Evolutionary conservation across 2,888 invertebrate species (phyloP).

Genomic region (Folsomia manolachei): DNA sequence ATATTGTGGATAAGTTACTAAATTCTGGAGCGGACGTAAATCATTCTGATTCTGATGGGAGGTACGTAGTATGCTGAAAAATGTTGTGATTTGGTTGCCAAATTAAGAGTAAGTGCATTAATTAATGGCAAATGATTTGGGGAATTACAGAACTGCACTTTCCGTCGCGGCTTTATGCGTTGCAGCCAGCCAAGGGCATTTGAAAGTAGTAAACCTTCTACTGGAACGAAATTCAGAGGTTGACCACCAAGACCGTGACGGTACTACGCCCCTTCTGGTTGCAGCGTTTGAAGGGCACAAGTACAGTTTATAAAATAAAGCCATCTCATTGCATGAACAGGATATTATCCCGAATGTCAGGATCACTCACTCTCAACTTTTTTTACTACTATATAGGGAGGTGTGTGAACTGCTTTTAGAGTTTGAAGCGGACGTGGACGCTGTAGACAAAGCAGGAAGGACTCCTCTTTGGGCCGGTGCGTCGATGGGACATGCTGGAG

Average conservation of each 20-base stretch:
- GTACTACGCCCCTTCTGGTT: slow-evolving; percentile 81
- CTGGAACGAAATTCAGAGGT: slow-evolving; percentile 80
- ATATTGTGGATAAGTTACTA: slow-evolving; percentile 78
- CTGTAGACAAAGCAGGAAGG: slow-evolving; percentile 74
- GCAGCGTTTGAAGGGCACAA: slow-evolving; percentile 89
- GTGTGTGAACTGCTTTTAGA: slow-evolving; percentile 87
- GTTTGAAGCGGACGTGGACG: slow-evolving; percentile 88
- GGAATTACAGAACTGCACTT: slow-evolving; percentile 68
- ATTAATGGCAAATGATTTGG: no score
- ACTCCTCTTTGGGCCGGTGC: slow-evolving; percentile 90
- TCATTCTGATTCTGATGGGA: slow-evolving; percentile 81
- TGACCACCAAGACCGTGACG: slow-evolving; percentile 77
- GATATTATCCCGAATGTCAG: neutral
- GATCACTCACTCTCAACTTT: slow-evolving; percentile 11
- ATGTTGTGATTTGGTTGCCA: neutral
- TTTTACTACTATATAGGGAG: slow-evolving; percentile 63
- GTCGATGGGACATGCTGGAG: slow-evolving; percentile 83
- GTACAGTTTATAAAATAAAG: no score
- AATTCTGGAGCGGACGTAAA: slow-evolving; percentile 79
- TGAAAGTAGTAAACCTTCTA: slow-evolving; percentile 66
- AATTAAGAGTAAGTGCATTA: slow-evolving; percentile 41
- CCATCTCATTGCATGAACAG: neutral
- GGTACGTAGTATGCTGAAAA: slow-evolving; percentile 53
- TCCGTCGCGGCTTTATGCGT: slow-evolving; percentile 84
- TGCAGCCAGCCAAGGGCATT: slow-evolving; percentile 65